phyloP scores from a whole-genome alignment of 2,888 invertebrate species.

The Drosophila neotestacea region DNA sequence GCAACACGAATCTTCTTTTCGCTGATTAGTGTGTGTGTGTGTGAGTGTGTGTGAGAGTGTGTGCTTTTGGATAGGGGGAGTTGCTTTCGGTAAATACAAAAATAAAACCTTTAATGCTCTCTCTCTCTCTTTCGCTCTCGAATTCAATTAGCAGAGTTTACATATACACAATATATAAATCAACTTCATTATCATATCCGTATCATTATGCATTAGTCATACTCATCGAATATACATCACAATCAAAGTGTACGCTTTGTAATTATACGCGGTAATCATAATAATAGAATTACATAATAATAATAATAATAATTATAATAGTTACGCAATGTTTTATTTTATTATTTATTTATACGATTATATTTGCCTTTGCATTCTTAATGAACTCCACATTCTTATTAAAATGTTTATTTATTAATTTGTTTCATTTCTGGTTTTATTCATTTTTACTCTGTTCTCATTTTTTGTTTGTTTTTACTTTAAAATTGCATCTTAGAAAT shows the following conservation, averaged over 20 bases:
- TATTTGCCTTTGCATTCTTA: constrained; percentile 48
- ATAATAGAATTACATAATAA: constrained; percentile 50
- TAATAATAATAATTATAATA: constrained; percentile 59
- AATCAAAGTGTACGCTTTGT: constrained; percentile 80
- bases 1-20: not conserved
- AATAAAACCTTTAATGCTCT: constrained; percentile 56
- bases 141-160: constrained; percentile 55
- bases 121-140: constrained; percentile 3
- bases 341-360: constrained; percentile 40
- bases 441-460: constrained; percentile 11
- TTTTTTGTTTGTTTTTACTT: constrained; percentile 31
- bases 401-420: constrained; percentile 42
- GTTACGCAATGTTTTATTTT: constrained; percentile 38
- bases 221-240: constrained; percentile 80
- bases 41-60: constrained; percentile 9
- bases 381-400: constrained; percentile 37
- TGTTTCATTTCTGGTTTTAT: constrained; percentile 29
- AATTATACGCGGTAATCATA: constrained; percentile 67
- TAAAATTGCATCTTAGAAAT: constrained; percentile 56
- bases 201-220: constrained; percentile 75
- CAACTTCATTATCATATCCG: constrained; percentile 80
- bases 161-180: constrained; percentile 74
- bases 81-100: constrained; percentile 46
- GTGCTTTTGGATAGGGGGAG: not conserved
- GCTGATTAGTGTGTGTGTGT: constrained; percentile 12